Evolutionary conservation across 1,140 invertebrate genomes (phyloP), one percentile per base, ranked within the genome.

Genomic region (Anastatus disparis): DNA sequence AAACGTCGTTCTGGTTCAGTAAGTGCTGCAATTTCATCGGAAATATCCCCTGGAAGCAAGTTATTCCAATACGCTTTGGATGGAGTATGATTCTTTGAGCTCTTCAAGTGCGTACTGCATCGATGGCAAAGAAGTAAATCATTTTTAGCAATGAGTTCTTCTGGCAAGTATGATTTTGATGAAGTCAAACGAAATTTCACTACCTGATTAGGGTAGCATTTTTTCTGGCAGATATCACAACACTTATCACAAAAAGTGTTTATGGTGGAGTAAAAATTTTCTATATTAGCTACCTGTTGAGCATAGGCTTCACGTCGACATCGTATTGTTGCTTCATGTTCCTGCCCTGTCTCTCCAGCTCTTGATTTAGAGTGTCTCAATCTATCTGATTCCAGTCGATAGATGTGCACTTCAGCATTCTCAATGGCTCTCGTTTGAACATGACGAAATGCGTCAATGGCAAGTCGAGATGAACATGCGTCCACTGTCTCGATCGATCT

Each of bases 1-100:
- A 78, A 26, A 8, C 73, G 61, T 70, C 72, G 46, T 64, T 78
- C 74, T 20, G 65, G 46, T 27, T 75, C 38, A 58, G 72, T 50
- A n/a, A n/a, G n/a, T 38, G 38, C 2, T 27, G 26, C 26, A 7
- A 13, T 56, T 7, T 40, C 38, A 13, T 40, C 38, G 38, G 38
- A 13, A 40, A 40, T 40, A 13, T 40, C 38, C 7, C 38, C 38
- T 7, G 38, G 38, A 40, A 8, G 7, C 7, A 40, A 13, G 13
- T 40, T 40, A 13, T 40, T 40, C 38, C 38, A 40, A 13, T 8
- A 40, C 7, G 13, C 38, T 13, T 40, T 40, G 38, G 38, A 40
- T 40, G 38, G 38, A 40, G 7, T 13, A 40, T 40, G 7, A 8
- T 8, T 40, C 38, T 40, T 40, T 40, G 7, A 8, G 7, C 7